A percentile compares a stretch with the other conserved stretches of the same genome.
phyloP scores from a whole-genome alignment of 2,797 vertebrate species.

The Smutsia temminckii region DNA sequence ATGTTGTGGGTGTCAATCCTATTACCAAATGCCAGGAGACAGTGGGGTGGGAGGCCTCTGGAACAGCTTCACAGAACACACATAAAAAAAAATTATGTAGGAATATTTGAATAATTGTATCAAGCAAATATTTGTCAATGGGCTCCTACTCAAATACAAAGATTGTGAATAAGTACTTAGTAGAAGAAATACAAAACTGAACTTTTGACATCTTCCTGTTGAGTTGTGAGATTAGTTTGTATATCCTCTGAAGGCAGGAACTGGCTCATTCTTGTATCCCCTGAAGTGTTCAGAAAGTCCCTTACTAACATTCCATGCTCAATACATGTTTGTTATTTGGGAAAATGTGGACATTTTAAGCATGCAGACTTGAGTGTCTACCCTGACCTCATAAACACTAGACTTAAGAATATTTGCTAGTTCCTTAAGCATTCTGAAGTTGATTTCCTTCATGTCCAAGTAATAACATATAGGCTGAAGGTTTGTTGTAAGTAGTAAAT shows the following conservation, averaged over 20 bases:
- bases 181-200: not conserved
- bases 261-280: not conserved
- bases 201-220: not conserved
- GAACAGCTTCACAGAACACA: not conserved
- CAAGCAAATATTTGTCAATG: not conserved
- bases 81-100: not conserved
- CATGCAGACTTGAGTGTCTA: not conserved
- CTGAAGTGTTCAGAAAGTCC: not conserved
- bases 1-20: not conserved
- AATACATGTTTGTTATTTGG: not conserved
- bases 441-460: not conserved
- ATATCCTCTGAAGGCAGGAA: not conserved
- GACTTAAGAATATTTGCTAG: not conserved
- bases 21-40: conserved; percentile 20
- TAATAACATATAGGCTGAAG: not conserved
- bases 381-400: not conserved
- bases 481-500: not conserved
- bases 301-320: not conserved
- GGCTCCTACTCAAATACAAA: not conserved
- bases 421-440: not conserved
- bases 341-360: not conserved
- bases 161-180: not conserved
- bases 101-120: not conserved
- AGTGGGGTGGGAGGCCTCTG: not conserved
- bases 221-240: not conserved